Evolutionary conservation across 1,140 invertebrate genomes (phyloP).

Genomic region (Cotesia vestalis): DNA sequence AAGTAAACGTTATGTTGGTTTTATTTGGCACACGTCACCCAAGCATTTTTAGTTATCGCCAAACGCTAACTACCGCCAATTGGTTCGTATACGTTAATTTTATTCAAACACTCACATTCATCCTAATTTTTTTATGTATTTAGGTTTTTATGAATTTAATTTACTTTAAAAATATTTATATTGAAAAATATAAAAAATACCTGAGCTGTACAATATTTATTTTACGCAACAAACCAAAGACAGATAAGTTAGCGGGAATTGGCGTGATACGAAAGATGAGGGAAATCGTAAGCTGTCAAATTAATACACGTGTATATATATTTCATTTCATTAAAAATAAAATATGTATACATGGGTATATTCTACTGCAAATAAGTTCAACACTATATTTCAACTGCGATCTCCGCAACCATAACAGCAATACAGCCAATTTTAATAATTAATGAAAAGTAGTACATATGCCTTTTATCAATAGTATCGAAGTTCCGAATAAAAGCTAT

Average conservation of each 20-base stretch:
- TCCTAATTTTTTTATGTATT: conserved; percentile 55
- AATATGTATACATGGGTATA: conserved; percentile 40
- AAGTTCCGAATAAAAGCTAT: conserved; percentile 11
- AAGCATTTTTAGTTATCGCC: conserved; percentile 60
- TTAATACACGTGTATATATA: conserved; percentile 51
- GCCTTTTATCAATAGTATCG: neutral
- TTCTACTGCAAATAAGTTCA: conserved; percentile 68
- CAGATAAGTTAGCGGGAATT: conserved; percentile 51
- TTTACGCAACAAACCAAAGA: conserved; percentile 61
- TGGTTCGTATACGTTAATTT: conserved; percentile 59
- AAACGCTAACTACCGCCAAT: conserved; percentile 56
- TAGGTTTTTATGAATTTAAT: neutral
- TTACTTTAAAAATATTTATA: too few species aligned
- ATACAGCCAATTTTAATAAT: conserved; percentile 41
- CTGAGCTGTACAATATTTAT: conserved; percentile 32
- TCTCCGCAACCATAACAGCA: conserved; percentile 67
- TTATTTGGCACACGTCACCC: conserved; percentile 55
- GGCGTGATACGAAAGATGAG: conserved; percentile 51
- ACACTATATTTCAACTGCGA: conserved; percentile 65
- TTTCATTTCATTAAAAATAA: too few species aligned
- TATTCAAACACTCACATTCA: conserved; percentile 63
- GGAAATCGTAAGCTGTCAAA: conserved; percentile 65
- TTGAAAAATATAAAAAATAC: neutral
- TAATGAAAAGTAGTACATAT: conserved; percentile 14
- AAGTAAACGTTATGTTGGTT: neutral